Evolutionary conservation across 2,113 vertebrate species (phyloP).

Genomic region (Lagopus muta): DNA sequence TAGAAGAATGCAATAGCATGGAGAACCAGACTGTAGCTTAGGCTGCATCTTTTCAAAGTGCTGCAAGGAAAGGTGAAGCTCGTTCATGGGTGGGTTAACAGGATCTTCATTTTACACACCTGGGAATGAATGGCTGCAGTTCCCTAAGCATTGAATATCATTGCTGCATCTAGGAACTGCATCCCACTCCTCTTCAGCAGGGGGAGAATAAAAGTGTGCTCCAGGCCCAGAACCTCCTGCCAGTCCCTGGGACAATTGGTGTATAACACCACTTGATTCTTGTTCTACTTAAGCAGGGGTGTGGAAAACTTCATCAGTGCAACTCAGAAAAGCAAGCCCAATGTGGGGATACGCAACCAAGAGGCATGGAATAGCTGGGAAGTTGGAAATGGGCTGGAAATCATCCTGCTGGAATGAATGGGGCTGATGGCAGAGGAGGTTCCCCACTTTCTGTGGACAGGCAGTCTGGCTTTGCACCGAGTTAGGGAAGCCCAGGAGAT

Average conservation of each 20-base stretch:
- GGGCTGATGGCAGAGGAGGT: neutral
- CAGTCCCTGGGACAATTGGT: rapidly evolving
- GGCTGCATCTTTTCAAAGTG: neutral
- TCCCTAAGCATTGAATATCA: neutral
- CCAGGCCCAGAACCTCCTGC: neutral
- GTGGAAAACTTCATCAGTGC: neutral
- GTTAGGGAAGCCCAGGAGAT: neutral
- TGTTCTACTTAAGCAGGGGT: neutral
- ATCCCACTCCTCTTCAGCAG: neutral
- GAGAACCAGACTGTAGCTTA: neutral
- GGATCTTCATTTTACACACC: neutral
- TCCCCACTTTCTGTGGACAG: neutral
- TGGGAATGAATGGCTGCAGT: neutral
- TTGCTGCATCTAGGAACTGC: rapidly evolving
- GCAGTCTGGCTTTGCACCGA: neutral
- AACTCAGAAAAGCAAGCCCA: neutral
- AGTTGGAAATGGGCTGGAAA: neutral
- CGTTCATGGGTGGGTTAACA: neutral
- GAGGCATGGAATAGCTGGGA: neutral
- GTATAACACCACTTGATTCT: rapidly evolving
- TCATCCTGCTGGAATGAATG: neutral
- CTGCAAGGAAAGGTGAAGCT: neutral
- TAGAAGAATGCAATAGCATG: neutral
- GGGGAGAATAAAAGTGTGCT: neutral
- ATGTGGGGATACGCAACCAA: neutral